Evolutionary conservation across 2,888 invertebrate species (phyloP), one percentile per base, ranked within the genome.

Genomic region (Hanleya hanleyi): DNA sequence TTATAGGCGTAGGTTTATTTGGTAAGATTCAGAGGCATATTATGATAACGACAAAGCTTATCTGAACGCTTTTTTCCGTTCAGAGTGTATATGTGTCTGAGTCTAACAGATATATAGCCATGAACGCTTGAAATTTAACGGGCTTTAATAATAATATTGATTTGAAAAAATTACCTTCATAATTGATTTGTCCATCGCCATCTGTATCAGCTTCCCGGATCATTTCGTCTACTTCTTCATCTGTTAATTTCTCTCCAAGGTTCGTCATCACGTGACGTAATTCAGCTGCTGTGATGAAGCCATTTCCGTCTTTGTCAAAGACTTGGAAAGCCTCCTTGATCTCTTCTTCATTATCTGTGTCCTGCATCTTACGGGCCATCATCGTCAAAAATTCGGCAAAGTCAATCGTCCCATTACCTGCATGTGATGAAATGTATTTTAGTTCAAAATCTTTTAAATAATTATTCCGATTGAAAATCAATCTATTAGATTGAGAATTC

Each of bases 351-450:
- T 76, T 73, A 29, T 77, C 80, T 41, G 75, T 71, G 9, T 68
- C 33, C 47, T 75, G 67, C n/a, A 77, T 57, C 37, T 77, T 74
- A 61, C 68, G 73, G 57, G 76, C 74, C 80, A 80, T 80, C 29
- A 80, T 62, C 26, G 50, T 29, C 7, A 77, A 69, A 36, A 80
- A 80, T 64, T 80, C 80, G 12, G 69, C 41, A 64, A 78, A 77
- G 67, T 80, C 80, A 1, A 80, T 78, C 67, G 77, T 77, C 18
- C 80, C 77, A 62, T 80, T 80, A 36, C 77, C 80, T 79, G 41
- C 7, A 49, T 38, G n/a, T n/a, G n/a, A n/a, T n/a, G n/a, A n/a
- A n/a, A n/a, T n/a, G n/a, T n/a, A n/a, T n/a, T n/a, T n/a, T n/a
- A n/a, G n/a, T n/a, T n/a, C n/a, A n/a, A n/a, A n/a, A n/a, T n/a